Evolutionary conservation across 2,797 vertebrate species (phyloP).

Genomic region (Lophotriccus pileatus): DNA sequence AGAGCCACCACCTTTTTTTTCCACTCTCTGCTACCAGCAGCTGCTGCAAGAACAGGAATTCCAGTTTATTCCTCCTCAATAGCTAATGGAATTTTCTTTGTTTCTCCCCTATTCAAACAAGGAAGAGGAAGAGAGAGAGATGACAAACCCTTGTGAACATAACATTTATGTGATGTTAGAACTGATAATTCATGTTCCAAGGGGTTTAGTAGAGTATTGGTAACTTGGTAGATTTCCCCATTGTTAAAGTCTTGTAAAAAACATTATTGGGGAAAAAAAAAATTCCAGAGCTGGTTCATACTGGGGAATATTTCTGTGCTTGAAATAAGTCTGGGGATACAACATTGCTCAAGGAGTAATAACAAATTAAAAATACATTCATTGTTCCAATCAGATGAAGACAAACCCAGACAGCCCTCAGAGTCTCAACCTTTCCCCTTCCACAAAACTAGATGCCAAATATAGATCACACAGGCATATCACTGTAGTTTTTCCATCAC

Average conservation of each 20-base stretch:
- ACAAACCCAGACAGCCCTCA: background rate
- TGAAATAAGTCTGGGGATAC: background rate
- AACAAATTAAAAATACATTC: background rate
- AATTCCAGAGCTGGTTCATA: background rate
- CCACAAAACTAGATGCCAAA: background rate
- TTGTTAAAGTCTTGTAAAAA: background rate
- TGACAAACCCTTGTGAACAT: background rate
- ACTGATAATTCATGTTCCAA: background rate
- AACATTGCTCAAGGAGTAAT: background rate
- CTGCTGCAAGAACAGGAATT: background rate
- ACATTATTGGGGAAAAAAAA: background rate
- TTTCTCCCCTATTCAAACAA: background rate
- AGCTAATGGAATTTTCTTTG: background rate
- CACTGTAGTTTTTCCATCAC: background rate
- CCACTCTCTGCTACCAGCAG: background rate
- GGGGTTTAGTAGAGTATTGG: background rate
- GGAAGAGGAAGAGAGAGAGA: background rate
- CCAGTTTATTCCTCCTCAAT: background rate
- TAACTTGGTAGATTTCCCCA: background rate
- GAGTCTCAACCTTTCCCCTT: background rate
- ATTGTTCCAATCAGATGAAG: background rate
- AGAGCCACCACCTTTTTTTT: background rate
- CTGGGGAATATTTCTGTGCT: background rate
- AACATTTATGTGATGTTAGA: background rate
- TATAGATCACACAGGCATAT: background rate